These are phyloP conservation scores for Cotesia vestalis DNA, from an alignment of 1,140 invertebrate genomes.

Conservation along the genomic window DNA sequence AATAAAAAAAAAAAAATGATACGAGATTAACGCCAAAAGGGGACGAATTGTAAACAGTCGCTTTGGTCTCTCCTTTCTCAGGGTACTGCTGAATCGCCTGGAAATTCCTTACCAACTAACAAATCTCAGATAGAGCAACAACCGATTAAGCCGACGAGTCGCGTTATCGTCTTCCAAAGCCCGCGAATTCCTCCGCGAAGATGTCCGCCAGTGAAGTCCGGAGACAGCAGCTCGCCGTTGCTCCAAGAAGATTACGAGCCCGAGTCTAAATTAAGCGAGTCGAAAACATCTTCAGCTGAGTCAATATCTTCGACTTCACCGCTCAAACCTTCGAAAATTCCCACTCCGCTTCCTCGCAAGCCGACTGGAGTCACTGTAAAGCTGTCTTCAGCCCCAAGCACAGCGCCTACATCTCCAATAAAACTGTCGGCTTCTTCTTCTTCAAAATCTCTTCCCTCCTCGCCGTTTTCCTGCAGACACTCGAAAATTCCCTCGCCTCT, in stretches of 20 bases:
- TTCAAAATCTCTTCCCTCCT: conserved; percentile 13
- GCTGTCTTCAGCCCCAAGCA: conserved; percentile 29
- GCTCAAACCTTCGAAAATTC: conserved; percentile 55
- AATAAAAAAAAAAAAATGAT: too few species aligned
- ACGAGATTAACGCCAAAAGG: too few species aligned
- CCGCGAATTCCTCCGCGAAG: conserved; percentile 55
- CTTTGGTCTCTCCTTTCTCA: conserved; percentile 50
- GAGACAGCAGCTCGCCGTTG: background rate
- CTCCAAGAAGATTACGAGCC: conserved; percentile 10
- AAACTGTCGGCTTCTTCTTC: background rate
- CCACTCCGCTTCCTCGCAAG: conserved; percentile 59
- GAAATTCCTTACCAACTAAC: conserved; percentile 55
- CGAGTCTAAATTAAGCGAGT: conserved; percentile 32
- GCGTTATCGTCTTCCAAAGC: conserved; percentile 58
- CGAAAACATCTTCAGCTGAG: conserved; percentile 11
- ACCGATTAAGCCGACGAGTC: conserved; percentile 31
- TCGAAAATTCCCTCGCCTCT: conserved; percentile 33
- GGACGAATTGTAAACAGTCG: conserved; percentile 44
- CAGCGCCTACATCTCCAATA: conserved; percentile 26
- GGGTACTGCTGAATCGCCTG: conserved; percentile 62
- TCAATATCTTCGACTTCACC: conserved; percentile 23
- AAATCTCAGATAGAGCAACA: conserved; percentile 49
- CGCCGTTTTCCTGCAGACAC: conserved; percentile 15
- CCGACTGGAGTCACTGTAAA: conserved; percentile 36
- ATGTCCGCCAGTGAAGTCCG: conserved; percentile 46